A percentile compares a stretch with the other conserved stretches of the same genome.
These are phyloP conservation scores for Anolis carolinensis DNA, from an alignment of 2,113 vertebrate species.

Conservation along the genomic window DNA sequence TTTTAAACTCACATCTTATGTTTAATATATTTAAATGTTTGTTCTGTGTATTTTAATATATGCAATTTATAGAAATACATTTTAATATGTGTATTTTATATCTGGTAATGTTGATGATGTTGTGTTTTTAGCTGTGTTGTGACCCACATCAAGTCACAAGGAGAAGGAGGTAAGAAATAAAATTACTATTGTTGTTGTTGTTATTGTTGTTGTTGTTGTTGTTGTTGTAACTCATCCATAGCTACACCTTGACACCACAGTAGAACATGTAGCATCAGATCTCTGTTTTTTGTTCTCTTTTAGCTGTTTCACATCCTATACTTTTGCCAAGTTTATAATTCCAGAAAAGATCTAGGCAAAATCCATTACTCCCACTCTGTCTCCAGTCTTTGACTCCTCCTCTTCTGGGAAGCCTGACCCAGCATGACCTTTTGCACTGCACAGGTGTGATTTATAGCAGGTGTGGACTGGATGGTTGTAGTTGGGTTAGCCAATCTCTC, in stretches of 20 bases:
- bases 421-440: not conserved
- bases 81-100: no score
- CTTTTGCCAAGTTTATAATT: not conserved
- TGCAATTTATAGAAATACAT: no score
- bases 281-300: not conserved
- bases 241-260: not conserved
- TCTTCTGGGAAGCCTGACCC: not conserved
- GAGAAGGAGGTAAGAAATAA: no score
- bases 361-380: not conserved
- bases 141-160: no score
- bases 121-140: no score
- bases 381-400: not conserved
- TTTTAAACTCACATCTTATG: no score
- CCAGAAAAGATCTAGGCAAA: not conserved
- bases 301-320: not conserved
- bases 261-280: not conserved
- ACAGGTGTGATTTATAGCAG: conserved; percentile 11
- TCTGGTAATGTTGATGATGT: no score
- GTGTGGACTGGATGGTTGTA: conserved; percentile 1
- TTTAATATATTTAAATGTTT: no score
- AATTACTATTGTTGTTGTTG: no score
- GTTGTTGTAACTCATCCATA: no score
- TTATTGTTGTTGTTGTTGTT: no score
- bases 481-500: not conserved
- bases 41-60: no score